A percentile compares a stretch with the other conserved stretches of the same genome.
phyloP scores from a whole-genome alignment of 1,140 invertebrate genomes.

The Contarinia nasturtii region DNA sequence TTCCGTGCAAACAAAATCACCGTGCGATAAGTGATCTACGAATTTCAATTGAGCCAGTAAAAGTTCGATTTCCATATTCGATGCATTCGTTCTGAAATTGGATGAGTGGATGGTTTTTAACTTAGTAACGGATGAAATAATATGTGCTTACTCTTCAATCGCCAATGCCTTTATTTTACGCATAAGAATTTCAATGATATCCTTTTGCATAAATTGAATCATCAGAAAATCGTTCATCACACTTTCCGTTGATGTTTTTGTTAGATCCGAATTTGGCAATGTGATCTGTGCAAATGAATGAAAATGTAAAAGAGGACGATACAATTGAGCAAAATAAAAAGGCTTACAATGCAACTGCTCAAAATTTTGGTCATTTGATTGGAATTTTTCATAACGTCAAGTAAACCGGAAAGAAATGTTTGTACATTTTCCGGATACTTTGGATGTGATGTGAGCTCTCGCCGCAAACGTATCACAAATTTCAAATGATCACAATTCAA shows the following conservation, averaged over 20 bases:
- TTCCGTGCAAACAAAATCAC: constrained; percentile 11
- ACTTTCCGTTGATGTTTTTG: constrained; percentile 25
- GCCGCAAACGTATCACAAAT: constrained; percentile 16
- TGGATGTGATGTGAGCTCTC: constrained; percentile 12
- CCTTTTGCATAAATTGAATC: constrained; percentile 22
- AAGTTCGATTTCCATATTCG: constrained; percentile 1
- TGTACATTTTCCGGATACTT: constrained; percentile 17
- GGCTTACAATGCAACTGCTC: constrained; percentile 10
- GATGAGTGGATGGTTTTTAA: not conserved
- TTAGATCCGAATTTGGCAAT: constrained; percentile 14
- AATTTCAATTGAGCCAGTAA: constrained; percentile 18
- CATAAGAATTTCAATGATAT: constrained; percentile 22
- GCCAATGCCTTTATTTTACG: constrained; percentile 19
- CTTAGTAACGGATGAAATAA: not conserved
- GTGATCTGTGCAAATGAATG: constrained; percentile 5
- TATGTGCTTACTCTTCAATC: constrained; percentile 6
- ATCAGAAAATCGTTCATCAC: constrained; percentile 25
- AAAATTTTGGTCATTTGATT: constrained; percentile 21
- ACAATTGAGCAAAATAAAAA: not conserved
- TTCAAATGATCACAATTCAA: constrained; percentile 11
- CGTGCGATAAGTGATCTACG: constrained; percentile 12
- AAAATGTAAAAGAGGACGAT: not conserved
- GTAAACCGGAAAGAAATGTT: constrained; percentile 22
- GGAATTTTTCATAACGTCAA: constrained; percentile 15
- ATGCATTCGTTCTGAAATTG: constrained; percentile 12